Percentiles rank a stretch among this genome's conserved stretches.
These are phyloP conservation scores for Drosophila seclusa DNA, from an alignment of 2,888 invertebrate genomes.

Conservation along the genomic window DNA sequence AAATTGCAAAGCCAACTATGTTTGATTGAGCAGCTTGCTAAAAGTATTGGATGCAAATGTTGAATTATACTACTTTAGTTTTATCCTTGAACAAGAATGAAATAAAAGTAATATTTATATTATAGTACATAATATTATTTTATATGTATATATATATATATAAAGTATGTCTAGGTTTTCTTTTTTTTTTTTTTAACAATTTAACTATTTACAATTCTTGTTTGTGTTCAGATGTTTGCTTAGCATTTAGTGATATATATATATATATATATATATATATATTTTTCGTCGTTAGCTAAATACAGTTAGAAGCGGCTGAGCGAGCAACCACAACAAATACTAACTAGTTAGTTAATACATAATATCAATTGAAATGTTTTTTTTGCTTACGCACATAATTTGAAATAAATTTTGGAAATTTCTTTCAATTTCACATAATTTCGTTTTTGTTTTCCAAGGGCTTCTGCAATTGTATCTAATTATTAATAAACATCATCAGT, in stretches of 20 bases:
- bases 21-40: constrained; percentile 39
- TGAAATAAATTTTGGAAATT: constrained; percentile 58
- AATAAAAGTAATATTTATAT: constrained; percentile 5
- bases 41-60: constrained; percentile 21
- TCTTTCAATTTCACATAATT: constrained; percentile 44
- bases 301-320: constrained; percentile 35
- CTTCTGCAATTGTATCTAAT: constrained; percentile 62
- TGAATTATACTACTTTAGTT: constrained; percentile 15
- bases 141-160: constrained; percentile 21
- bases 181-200: constrained; percentile 51
- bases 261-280: constrained; percentile 39
- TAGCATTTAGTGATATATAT: constrained; percentile 72
- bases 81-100: constrained; percentile 6
- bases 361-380: constrained; percentile 55
- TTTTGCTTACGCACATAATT: constrained; percentile 35
- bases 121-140: constrained; percentile 11
- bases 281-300: constrained; percentile 26
- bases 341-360: constrained; percentile 45
- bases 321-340: constrained; percentile 53
- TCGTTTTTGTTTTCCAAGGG: constrained; percentile 17
- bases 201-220: constrained; percentile 55
- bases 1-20: constrained; percentile 8
- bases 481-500: constrained; percentile 83
- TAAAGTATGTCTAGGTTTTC: constrained; percentile 2
- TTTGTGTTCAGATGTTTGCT: constrained; percentile 47